Percentiles rank a stretch among this genome's conserved stretches.
Evolutionary conservation across 2,888 invertebrate genomes (phyloP).

Genomic region (Diarsia rubi): DNA sequence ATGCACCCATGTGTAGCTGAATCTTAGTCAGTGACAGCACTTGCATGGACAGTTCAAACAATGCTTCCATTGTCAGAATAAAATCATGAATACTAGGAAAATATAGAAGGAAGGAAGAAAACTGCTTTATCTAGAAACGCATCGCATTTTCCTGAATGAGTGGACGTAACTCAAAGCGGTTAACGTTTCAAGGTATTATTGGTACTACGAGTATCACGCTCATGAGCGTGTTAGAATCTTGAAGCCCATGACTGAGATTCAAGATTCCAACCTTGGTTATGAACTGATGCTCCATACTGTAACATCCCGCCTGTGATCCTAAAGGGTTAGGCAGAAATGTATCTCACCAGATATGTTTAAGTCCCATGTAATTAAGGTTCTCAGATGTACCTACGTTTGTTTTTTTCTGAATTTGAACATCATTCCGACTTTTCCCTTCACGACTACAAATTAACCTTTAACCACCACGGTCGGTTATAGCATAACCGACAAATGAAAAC

Average conservation of each 20-base stretch:
- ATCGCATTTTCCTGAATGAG: slow-evolving; percentile 41
- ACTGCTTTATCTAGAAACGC: slow-evolving; percentile 7
- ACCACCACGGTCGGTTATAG: no score
- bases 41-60: slow-evolving; percentile 6
- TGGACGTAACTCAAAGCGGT: slow-evolving; percentile 2
- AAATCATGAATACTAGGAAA: slow-evolving; percentile 35
- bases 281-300: neutral
- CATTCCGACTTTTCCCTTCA: neutral
- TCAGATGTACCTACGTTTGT: neutral
- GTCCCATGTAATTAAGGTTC: neutral
- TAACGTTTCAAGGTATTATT: slow-evolving; percentile 25
- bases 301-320: neutral
- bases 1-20: neutral
- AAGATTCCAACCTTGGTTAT: neutral
- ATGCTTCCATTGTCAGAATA: slow-evolving; percentile 1
- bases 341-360: neutral
- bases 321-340: neutral
- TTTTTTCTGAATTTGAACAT: neutral
- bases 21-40: neutral
- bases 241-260: neutral
- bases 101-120: slow-evolving; percentile 50
- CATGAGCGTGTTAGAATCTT: no score
- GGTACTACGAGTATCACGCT: neutral
- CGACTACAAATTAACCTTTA: no score
- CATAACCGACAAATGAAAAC: no score